phyloP scores from a whole-genome alignment of 2,797 vertebrate genomes.

The Phrynocephalus vlangalii region DNA sequence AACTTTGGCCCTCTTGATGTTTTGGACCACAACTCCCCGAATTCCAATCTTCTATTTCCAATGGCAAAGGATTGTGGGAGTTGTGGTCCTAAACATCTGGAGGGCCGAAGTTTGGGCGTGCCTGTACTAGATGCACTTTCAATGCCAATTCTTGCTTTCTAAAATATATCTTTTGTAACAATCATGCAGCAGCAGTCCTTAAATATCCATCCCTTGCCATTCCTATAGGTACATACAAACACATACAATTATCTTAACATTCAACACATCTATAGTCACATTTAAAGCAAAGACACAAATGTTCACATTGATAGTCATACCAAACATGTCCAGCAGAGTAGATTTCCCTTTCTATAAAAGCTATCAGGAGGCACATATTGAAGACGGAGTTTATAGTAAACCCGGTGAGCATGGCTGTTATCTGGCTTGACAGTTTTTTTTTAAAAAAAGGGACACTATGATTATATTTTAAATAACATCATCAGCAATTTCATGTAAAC shows the following conservation, averaged over 20 bases:
- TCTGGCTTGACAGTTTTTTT: rapidly evolving
- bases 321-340: conserved; percentile 46
- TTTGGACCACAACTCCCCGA: too few species aligned
- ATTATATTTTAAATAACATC: conserved; percentile 58
- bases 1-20: too few species aligned
- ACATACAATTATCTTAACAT: conserved; percentile 61
- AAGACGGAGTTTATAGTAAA: conserved; percentile 41
- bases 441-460: neutral
- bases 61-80: too few species aligned
- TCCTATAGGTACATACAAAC: conserved; percentile 63
- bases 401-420: neutral
- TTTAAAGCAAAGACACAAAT: conserved; percentile 43
- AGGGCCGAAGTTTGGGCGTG: too few species aligned
- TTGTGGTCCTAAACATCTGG: too few species aligned
- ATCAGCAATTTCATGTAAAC: conserved; percentile 55
- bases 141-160: conserved; percentile 45
- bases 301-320: conserved; percentile 43
- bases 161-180: conserved; percentile 50
- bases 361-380: conserved; percentile 56
- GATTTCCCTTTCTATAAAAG: conserved; percentile 59
- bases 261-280: conserved; percentile 64
- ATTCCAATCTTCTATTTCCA: too few species aligned
- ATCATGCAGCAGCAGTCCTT: conserved; percentile 69
- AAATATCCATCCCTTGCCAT: conserved; percentile 68
- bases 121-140: conserved; percentile 43